Percentiles rank a stretch among this genome's conserved stretches.
Conservation (phyloP, 2,113 vertebrate genomes). For the Ptilorrhoa leucosticta region DNA sequence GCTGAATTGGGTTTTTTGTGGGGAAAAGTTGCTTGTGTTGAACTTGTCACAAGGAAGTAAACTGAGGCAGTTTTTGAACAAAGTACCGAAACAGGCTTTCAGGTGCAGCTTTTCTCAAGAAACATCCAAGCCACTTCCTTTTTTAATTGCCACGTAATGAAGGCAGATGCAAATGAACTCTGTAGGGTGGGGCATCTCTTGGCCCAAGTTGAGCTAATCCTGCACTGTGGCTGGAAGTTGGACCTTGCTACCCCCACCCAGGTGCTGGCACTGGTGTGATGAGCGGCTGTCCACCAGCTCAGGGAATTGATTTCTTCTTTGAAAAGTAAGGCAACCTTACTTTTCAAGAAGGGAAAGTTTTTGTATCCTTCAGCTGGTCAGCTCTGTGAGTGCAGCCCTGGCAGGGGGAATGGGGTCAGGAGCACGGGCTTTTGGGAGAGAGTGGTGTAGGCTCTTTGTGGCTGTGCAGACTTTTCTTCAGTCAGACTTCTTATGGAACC, state of each 20-base stretch:
- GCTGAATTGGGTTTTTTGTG: not conserved
- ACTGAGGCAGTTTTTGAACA: not conserved
- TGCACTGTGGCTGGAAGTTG: not conserved
- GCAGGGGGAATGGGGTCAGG: not conserved
- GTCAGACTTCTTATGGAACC: not conserved
- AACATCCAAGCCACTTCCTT: not conserved
- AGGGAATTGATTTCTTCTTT: not conserved
- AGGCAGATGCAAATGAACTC: not conserved
- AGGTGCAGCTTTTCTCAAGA: not conserved
- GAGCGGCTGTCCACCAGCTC: not conserved
- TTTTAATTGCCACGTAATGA: not conserved
- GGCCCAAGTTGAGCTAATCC: not conserved
- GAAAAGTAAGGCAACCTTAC: not conserved
- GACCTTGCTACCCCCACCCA: not conserved
- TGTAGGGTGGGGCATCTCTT: not conserved
- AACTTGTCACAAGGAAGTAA: not conserved
- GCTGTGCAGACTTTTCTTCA: not conserved
- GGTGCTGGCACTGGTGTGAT: not conserved
- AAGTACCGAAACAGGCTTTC: not conserved
- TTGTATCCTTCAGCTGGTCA: rapidly evolving
- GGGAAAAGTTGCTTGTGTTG: not conserved
- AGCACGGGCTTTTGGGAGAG: not conserved
- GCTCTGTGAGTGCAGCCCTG: not conserved
- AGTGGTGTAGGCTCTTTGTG: not conserved
- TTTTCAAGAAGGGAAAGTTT: not conserved